phyloP scores from a whole-genome alignment of 1,140 invertebrate genomes.

The Drosophila pseudoananassae region DNA sequence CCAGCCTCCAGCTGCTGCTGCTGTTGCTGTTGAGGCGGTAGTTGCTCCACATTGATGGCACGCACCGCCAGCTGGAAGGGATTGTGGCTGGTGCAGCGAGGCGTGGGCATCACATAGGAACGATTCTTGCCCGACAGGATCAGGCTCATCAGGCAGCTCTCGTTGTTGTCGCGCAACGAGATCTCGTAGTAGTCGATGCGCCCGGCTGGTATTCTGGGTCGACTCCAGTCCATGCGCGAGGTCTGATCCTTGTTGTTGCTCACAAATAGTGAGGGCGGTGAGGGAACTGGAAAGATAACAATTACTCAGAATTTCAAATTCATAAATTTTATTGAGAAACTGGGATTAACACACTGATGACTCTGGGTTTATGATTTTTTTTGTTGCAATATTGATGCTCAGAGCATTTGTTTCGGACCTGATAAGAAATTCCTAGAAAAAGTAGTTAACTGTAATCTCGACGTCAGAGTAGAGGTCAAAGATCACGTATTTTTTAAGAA shows the following conservation, averaged over 20 bases:
- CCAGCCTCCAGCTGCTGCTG: background rate
- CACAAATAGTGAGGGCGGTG: slow-evolving; percentile 26
- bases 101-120: slow-evolving; percentile 49
- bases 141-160: slow-evolving; percentile 26
- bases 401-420: too few relatives aligned
- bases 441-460: too few relatives aligned
- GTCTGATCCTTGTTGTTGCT: slow-evolving; percentile 34
- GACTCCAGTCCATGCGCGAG: slow-evolving; percentile 44
- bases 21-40: background rate
- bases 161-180: slow-evolving; percentile 40
- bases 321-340: too few relatives aligned
- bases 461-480: too few relatives aligned
- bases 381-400: too few relatives aligned
- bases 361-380: too few relatives aligned
- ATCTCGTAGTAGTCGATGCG: slow-evolving; percentile 63
- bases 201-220: slow-evolving; percentile 48
- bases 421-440: too few relatives aligned
- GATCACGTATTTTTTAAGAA: too few relatives aligned
- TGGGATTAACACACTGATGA: too few relatives aligned
- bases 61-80: slow-evolving; percentile 57
- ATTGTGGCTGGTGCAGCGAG: slow-evolving; percentile 46
- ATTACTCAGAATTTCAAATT: too few relatives aligned
- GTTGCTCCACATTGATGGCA: slow-evolving; percentile 55
- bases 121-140: slow-evolving; percentile 38
- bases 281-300: slow-evolving; percentile 51